Percentiles rank a stretch among this genome's conserved stretches.
phyloP scores from a whole-genome alignment of 35 echinoderm and acorn worm species.

The Acanthaster planci region DNA sequence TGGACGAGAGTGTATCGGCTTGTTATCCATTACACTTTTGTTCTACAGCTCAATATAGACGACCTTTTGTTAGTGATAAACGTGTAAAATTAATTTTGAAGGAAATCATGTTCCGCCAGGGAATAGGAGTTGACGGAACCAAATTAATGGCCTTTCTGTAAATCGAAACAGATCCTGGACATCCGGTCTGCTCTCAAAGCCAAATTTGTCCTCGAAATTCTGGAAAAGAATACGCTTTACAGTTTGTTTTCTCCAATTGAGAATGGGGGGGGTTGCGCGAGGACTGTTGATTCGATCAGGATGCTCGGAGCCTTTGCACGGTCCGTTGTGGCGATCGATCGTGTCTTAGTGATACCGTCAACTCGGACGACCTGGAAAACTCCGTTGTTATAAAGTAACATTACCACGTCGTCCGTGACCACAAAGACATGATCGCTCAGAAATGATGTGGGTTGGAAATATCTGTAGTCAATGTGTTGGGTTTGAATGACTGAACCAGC shows the following conservation, averaged over 20 bases:
- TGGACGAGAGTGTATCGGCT: too few species aligned
- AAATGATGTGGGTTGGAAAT: too few species aligned
- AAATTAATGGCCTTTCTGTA: not conserved
- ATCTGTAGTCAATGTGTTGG: too few species aligned
- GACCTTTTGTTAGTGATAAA: not conserved
- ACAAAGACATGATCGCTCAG: too few species aligned
- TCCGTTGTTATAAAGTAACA: too few species aligned
- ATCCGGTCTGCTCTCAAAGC: not conserved
- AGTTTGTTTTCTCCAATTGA: not conserved
- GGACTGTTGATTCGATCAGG: constrained; percentile 1
- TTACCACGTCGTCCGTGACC: too few species aligned
- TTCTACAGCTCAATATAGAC: not conserved
- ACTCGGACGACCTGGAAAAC: too few species aligned
- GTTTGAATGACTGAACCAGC: too few species aligned
- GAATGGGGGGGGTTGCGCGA: not conserved
- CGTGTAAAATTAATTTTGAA: constrained; percentile 19
- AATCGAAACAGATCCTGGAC: not conserved
- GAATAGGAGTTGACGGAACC: too few species aligned
- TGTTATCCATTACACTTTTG: not conserved
- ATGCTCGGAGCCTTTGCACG: not conserved
- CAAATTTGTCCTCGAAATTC: not conserved
- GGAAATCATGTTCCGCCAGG: too few species aligned
- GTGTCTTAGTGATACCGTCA: too few species aligned
- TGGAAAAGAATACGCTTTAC: not conserved
- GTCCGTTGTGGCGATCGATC: too few species aligned